Conservation (phyloP, 2,113 vertebrate genomes). For the Turnix velox region DNA sequence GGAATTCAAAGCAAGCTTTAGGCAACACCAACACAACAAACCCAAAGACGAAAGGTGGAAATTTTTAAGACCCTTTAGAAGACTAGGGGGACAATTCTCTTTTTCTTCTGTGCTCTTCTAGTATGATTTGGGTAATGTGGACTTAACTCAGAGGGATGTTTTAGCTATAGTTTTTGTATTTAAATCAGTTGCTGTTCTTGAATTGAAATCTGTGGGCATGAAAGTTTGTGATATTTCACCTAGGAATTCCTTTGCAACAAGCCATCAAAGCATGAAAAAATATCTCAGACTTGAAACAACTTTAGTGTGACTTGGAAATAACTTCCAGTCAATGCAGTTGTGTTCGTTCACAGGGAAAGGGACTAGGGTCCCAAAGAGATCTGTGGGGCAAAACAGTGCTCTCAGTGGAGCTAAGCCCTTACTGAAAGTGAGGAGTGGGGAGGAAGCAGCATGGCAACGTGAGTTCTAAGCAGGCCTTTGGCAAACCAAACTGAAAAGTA, state of each 20-base stretch:
- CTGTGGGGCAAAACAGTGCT: background rate
- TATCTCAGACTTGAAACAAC: background rate
- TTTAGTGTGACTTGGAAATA: background rate
- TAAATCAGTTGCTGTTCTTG: background rate
- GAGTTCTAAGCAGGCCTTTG: background rate
- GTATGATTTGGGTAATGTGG: background rate
- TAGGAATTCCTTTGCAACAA: background rate
- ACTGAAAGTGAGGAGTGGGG: background rate
- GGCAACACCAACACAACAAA: background rate
- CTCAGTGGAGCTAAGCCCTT: background rate
- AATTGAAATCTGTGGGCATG: background rate
- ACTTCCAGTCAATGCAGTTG: background rate
- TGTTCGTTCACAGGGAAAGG: background rate
- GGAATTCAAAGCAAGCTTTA: background rate
- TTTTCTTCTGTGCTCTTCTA: background rate
- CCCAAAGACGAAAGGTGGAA: background rate
- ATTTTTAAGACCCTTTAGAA: background rate
- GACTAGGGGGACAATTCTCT: background rate
- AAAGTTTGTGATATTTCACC: background rate
- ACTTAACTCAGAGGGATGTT: background rate
- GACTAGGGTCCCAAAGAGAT: background rate
- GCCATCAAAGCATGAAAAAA: accelerated
- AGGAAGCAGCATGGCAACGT: background rate
- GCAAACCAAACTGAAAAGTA: background rate
- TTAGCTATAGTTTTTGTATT: background rate